These are phyloP conservation scores for Rhagoletis zephyria DNA, from an alignment of 1,140 invertebrate species.

Conservation along the genomic window DNA sequence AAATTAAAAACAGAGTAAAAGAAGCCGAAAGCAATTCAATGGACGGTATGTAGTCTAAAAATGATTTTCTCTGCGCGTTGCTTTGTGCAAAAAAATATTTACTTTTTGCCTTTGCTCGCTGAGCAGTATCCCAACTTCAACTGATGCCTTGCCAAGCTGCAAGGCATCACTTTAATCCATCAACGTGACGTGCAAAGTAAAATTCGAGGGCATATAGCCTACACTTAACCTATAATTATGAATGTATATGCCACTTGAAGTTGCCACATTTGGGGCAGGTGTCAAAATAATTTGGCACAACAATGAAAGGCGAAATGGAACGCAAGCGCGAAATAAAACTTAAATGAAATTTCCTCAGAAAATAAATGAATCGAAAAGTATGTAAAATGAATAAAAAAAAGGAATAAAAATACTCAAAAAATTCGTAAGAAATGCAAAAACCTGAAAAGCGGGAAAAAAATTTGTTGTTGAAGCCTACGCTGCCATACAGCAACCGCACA, in stretches of 20 bases:
- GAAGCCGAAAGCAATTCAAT: too few relatives aligned
- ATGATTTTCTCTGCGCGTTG: too few relatives aligned
- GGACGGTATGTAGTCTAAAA: too few relatives aligned
- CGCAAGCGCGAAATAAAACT: neutral
- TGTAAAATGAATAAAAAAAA: too few relatives aligned
- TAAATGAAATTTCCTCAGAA: too few relatives aligned
- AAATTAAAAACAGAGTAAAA: too few relatives aligned
- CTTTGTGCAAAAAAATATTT: too few relatives aligned
- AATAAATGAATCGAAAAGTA: too few relatives aligned
- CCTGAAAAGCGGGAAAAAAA: too few relatives aligned
- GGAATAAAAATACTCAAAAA: neutral
- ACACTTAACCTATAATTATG: constrained; percentile 33
- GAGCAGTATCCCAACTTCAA: neutral
- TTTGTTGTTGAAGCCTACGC: neutral
- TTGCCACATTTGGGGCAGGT: constrained; percentile 31
- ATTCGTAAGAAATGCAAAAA: too few relatives aligned
- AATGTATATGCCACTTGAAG: neutral
- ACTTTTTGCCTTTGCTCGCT: too few relatives aligned
- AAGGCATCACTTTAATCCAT: constrained; percentile 14
- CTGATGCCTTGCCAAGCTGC: neutral
- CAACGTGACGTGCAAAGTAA: neutral
- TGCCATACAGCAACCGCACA: neutral
- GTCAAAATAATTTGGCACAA: constrained; percentile 50
- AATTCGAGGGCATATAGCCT: neutral
- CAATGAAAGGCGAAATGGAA: neutral